Evolutionary conservation across 2,888 invertebrate genomes (phyloP).

Genomic region (Ariolimax columbianus): DNA sequence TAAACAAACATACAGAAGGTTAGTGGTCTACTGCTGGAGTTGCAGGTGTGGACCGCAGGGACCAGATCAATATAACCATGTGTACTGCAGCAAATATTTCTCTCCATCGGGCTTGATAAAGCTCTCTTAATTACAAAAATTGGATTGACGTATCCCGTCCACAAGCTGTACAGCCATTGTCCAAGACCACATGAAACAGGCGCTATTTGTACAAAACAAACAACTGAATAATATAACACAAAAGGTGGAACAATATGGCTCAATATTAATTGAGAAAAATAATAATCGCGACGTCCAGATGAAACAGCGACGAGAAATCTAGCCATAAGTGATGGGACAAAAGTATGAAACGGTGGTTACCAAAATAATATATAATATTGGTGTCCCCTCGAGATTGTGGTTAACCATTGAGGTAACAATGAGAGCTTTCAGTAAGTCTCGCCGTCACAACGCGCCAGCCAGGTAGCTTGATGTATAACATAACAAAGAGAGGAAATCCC

Average conservation of each 20-base stretch:
- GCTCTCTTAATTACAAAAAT: background rate
- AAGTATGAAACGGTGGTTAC: background rate
- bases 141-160: background rate
- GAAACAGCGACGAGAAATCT: background rate
- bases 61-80: background rate
- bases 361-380: conserved; percentile 1
- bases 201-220: conserved; percentile 2
- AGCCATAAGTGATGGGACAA: background rate
- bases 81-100: background rate
- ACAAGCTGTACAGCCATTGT: background rate
- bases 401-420: background rate
- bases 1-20: too few relatives aligned
- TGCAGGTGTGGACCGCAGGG: background rate
- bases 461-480: background rate
- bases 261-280: background rate
- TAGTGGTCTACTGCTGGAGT: too few relatives aligned
- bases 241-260: background rate
- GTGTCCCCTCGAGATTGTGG: background rate
- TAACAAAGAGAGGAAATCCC: background rate
- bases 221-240: background rate
- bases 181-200: background rate
- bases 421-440: background rate
- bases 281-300: background rate
- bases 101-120: background rate
- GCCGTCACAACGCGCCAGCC: background rate